These are phyloP conservation scores for Boleophthalmus pectinirostris DNA, from an alignment of 2,113 vertebrate species.

Conservation along the genomic window DNA sequence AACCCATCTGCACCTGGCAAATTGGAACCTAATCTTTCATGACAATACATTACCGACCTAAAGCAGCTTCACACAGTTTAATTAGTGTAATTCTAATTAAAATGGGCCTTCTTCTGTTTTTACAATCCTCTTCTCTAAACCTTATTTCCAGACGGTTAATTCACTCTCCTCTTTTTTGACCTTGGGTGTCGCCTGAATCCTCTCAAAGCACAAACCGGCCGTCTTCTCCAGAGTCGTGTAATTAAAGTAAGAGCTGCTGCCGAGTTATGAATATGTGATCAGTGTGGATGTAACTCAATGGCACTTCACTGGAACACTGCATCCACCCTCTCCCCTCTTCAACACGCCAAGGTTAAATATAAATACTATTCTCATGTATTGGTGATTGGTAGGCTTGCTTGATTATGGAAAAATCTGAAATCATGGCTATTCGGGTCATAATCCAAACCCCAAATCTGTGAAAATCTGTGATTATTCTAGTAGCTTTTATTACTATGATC, in stretches of 20 bases:
- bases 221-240: slow-evolving; percentile 9
- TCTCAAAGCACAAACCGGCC: slow-evolving; percentile 18
- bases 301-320: not conserved
- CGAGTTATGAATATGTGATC: not conserved
- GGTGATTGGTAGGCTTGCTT: too few species aligned
- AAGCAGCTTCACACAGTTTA: not conserved
- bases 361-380: not conserved
- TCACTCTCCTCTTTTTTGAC: slow-evolving; percentile 32
- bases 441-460: too few species aligned
- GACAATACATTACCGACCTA: not conserved
- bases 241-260: not conserved
- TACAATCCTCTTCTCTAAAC: slow-evolving; percentile 2
- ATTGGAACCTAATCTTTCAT: not conserved
- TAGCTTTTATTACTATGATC: too few species aligned
- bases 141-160: slow-evolving; percentile 8
- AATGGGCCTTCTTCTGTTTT: not conserved
- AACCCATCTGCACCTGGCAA: not conserved
- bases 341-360: not conserved
- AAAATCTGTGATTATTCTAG: too few species aligned
- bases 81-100: not conserved
- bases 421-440: too few species aligned
- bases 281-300: not conserved
- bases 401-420: too few species aligned
- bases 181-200: slow-evolving; percentile 28
- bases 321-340: not conserved